phyloP scores from a whole-genome alignment of 2,888 invertebrate genomes.

The Arctia plantaginis region DNA sequence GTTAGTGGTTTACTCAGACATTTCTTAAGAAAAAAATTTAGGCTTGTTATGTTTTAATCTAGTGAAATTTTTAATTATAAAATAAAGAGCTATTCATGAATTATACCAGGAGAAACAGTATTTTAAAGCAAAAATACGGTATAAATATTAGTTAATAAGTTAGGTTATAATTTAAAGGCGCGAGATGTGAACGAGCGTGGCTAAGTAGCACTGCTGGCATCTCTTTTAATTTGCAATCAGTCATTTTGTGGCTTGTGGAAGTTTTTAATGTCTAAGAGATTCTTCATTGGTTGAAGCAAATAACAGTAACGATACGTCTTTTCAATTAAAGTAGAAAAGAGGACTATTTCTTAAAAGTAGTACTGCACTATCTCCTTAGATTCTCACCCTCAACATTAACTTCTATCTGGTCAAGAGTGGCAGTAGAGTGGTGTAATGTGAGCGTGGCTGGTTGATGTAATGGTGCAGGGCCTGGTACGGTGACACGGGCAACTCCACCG shows the following conservation, averaged over 20 bases:
- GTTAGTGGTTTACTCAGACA: not conserved
- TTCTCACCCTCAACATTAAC: slow-evolving; percentile 97
- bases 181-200: not conserved
- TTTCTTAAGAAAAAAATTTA: not conserved
- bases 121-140: no score
- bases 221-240: not conserved
- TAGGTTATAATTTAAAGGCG: not conserved
- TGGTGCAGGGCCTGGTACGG: slow-evolving; percentile 90
- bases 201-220: not conserved
- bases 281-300: not conserved
- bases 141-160: no score
- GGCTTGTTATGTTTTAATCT: not conserved
- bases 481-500: slow-evolving; percentile 89
- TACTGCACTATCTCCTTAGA: not conserved
- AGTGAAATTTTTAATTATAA: not conserved
- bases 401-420: slow-evolving; percentile 97
- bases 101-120: no score
- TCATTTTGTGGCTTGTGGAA: not conserved
- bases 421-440: slow-evolving; percentile 93
- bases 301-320: not conserved
- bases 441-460: slow-evolving; percentile 90
- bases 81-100: no score
- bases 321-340: not conserved
- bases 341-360: not conserved
- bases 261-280: not conserved